These are phyloP conservation scores for Chanos chanos DNA, from an alignment of 2,797 vertebrate genomes.

Conservation along the genomic window DNA sequence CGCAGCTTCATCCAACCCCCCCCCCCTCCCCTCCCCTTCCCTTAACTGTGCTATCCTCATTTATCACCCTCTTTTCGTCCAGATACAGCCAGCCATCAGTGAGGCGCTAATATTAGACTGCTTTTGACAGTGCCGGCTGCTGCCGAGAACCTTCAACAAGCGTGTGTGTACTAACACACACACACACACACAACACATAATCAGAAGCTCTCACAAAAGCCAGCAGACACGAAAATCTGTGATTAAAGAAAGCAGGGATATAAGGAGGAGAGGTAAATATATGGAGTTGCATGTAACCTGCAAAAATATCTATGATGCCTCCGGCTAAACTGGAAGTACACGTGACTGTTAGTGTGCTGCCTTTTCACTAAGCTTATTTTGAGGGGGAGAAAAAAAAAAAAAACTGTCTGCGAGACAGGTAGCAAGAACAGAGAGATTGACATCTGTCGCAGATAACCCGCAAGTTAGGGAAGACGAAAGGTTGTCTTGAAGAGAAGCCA, in stretches of 20 bases:
- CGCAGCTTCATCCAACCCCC: not conserved
- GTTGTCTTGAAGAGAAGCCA: not conserved
- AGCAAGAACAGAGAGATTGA: slow-evolving; percentile 25
- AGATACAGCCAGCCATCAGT: slow-evolving; percentile 62
- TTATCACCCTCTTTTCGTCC: slow-evolving; percentile 68
- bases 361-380: too few relatives aligned
- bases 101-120: slow-evolving; percentile 68
- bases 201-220: not conserved
- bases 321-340: too few relatives aligned
- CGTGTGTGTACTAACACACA: too few relatives aligned
- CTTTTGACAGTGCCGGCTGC: slow-evolving; percentile 47
- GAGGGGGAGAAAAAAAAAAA: too few relatives aligned
- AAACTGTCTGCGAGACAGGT: not conserved
- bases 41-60: slow-evolving; percentile 48
- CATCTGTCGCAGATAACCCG: slow-evolving; percentile 43
- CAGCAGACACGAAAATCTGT: not conserved
- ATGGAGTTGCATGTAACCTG: too few relatives aligned
- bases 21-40: not conserved
- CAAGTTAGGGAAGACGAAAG: not conserved
- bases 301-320: too few relatives aligned
- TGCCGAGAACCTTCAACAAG: slow-evolving; percentile 41
- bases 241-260: not conserved
- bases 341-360: too few relatives aligned
- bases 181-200: not conserved
- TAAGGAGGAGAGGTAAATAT: too few relatives aligned